A percentile compares a stretch with the other conserved stretches of the same genome.
Evolutionary conservation across 1,140 invertebrate species (phyloP).

Genomic region (Apis cerana): DNA sequence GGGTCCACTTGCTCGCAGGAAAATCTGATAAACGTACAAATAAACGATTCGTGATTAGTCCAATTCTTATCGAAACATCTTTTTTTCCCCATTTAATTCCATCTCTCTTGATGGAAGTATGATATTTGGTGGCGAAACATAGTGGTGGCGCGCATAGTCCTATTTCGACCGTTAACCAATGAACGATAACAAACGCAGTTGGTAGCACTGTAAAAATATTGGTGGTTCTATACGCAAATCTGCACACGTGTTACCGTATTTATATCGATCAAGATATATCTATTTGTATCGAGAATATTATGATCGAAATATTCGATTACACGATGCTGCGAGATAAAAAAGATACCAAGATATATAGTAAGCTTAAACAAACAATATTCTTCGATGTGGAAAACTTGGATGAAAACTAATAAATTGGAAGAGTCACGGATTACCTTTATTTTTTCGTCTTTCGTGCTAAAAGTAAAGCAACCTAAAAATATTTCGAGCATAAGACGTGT

Average conservation of each 20-base stretch:
- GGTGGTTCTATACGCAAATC: not conserved
- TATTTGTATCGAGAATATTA: not conserved
- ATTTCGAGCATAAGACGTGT: slow-evolving; percentile 65
- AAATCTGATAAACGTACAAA: slow-evolving; percentile 73
- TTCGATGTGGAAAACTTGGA: not conserved
- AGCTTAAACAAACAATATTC: not conserved
- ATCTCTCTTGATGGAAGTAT: no score
- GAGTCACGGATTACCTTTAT: not conserved
- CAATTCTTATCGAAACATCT: not conserved
- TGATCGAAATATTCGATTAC: no score
- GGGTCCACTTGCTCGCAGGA: slow-evolving; percentile 51
- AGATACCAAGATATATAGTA: not conserved
- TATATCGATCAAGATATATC: slow-evolving; percentile 12
- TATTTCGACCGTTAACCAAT: not conserved
- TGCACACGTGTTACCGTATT: slow-evolving; percentile 14
- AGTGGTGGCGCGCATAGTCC: no score
- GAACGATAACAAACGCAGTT: slow-evolving; percentile 19
- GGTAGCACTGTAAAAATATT: not conserved
- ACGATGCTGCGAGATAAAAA: not conserved
- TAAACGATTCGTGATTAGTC: slow-evolving; percentile 41
- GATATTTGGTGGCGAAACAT: no score
- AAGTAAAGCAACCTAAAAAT: slow-evolving; percentile 74
- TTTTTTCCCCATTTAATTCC: not conserved
- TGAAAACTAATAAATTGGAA: not conserved
- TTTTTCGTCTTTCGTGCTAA: slow-evolving; percentile 62